Evolutionary conservation across 92 coral and sea anemone species (phyloP).

Genomic region (Paragorgia papillata): DNA sequence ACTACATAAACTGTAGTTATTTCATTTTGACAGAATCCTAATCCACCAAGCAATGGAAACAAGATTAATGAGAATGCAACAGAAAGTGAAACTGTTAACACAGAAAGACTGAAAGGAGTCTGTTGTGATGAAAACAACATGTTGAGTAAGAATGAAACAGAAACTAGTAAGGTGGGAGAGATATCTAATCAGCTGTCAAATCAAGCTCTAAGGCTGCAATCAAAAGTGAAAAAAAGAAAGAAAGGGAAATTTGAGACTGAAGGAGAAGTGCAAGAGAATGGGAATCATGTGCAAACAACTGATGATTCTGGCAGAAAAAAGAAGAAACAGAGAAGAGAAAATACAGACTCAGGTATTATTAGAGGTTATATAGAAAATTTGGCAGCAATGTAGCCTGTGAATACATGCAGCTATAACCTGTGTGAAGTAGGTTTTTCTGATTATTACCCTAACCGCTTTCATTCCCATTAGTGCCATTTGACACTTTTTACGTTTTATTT

Average conservation of each 20-base stretch:
- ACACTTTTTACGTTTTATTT: too few relatives aligned
- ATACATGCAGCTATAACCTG: too few relatives aligned
- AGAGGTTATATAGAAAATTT: too few relatives aligned
- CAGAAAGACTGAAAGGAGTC: background rate
- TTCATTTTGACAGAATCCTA: background rate
- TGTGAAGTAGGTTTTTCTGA: too few relatives aligned
- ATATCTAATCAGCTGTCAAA: too few relatives aligned
- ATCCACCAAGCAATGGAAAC: slow-evolving; percentile 16
- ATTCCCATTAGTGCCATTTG: too few relatives aligned
- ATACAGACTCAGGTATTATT: background rate
- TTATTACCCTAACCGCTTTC: too few relatives aligned
- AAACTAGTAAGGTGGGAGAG: slow-evolving; percentile 15
- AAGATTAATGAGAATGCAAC: slow-evolving; percentile 9
- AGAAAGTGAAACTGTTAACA: slow-evolving; percentile 5
- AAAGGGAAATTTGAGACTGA: slow-evolving; percentile 11
- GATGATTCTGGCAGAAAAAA: slow-evolving; percentile 8
- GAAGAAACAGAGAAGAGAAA: slow-evolving; percentile 31
- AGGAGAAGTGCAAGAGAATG: slow-evolving; percentile 8
- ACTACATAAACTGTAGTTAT: too few relatives aligned
- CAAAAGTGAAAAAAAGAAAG: slow-evolving; percentile 32
- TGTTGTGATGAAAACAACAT: background rate
- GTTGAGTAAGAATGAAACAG: slow-evolving; percentile 3
- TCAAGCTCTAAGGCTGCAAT: background rate
- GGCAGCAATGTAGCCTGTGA: too few relatives aligned
- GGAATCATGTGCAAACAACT: background rate